These are phyloP conservation scores for Philopotamus ludificatus DNA, from an alignment of 1,140 invertebrate genomes.

Conservation along the genomic window DNA sequence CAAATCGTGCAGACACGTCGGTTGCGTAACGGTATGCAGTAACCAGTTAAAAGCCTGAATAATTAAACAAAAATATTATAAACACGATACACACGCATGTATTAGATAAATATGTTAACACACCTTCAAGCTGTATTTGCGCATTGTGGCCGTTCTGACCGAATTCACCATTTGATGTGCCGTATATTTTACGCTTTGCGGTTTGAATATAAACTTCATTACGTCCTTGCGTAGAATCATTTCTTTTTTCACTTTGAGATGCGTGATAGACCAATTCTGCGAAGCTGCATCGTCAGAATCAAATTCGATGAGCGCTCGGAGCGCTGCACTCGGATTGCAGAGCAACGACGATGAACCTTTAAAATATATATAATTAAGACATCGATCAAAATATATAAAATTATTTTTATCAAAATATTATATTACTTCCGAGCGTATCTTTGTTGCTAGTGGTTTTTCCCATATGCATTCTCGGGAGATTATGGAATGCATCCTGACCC, in stretches of 20 bases:
- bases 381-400: background rate
- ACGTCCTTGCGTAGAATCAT: slow-evolving; percentile 47
- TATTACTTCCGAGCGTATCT: background rate
- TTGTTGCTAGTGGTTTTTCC: background rate
- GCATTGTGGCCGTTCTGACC: slow-evolving; percentile 49
- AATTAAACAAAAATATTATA: too few relatives aligned
- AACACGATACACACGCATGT: background rate
- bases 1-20: slow-evolving; percentile 87
- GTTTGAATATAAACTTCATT: slow-evolving; percentile 47
- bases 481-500: slow-evolving; percentile 47
- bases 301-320: slow-evolving; percentile 65
- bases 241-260: slow-evolving; percentile 45
- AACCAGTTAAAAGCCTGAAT: slow-evolving; percentile 91
- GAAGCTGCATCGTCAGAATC: slow-evolving; percentile 35
- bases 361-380: slow-evolving; percentile 5
- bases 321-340: slow-evolving; percentile 77
- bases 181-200: slow-evolving; percentile 46
- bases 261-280: slow-evolving; percentile 45
- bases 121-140: slow-evolving; percentile 54
- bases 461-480: slow-evolving; percentile 1
- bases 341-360: slow-evolving; percentile 71
- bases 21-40: slow-evolving; percentile 85
- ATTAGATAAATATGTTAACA: slow-evolving; percentile 3
- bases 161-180: slow-evolving; percentile 50
- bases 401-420: background rate